A percentile compares a stretch with the other conserved stretches of the same genome.
These are phyloP conservation scores for Drosophila sp. DNA, from an alignment of 1,140 invertebrate species.

Conservation along the genomic window DNA sequence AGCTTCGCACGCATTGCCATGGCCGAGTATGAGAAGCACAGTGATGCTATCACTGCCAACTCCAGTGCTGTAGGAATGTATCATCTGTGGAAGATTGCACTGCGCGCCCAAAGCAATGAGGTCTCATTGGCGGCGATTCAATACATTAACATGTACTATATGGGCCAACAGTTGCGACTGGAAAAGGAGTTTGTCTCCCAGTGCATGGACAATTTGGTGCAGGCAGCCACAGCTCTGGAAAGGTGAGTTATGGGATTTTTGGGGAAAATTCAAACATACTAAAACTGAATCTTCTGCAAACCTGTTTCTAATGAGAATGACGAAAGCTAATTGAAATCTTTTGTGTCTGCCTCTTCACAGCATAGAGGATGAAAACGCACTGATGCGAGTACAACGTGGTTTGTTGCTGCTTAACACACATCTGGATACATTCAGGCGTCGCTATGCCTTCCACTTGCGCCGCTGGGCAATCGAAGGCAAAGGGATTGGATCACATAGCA, in stretches of 20 bases:
- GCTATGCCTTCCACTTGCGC: conserved; percentile 93
- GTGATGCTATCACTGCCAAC: conserved; percentile 84
- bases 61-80: conserved; percentile 93
- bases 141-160: conserved; percentile 96
- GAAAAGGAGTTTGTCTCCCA: conserved; percentile 96
- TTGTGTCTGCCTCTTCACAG: conserved; percentile 18
- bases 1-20: conserved; percentile 91
- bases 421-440: conserved; percentile 94
- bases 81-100: conserved; percentile 96
- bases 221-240: conserved; percentile 90
- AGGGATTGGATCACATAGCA: conserved; percentile 90
- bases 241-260: conserved; percentile 54
- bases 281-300: too few species aligned
- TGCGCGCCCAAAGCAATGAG: conserved; percentile 95
- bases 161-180: conserved; percentile 94
- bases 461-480: conserved; percentile 93
- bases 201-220: conserved; percentile 95
- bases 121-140: conserved; percentile 97
- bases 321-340: too few species aligned
- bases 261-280: too few species aligned
- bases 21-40: conserved; percentile 85
- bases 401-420: conserved; percentile 95
- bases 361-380: conserved; percentile 88
- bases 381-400: conserved; percentile 95
- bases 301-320: too few species aligned